A percentile compares a stretch with the other conserved stretches of the same genome.
These are phyloP conservation scores for Morone chrysops DNA, from an alignment of 2,113 vertebrate species.

Conservation along the genomic window DNA sequence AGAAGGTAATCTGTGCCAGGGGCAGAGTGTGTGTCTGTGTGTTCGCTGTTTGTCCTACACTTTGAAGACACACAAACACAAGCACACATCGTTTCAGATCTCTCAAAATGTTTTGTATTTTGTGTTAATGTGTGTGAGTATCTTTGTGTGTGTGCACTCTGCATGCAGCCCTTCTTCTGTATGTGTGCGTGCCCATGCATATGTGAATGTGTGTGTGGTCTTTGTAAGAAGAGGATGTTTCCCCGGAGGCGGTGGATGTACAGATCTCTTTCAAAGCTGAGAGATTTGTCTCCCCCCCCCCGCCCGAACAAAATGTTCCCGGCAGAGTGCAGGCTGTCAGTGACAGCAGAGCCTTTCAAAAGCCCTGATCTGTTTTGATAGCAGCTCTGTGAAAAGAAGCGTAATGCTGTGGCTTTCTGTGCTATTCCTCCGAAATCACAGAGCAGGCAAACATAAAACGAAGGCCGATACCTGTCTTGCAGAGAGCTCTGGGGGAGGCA, in stretches of 20 bases:
- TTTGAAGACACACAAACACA: not conserved
- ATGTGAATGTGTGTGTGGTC: slow-evolving; percentile 58
- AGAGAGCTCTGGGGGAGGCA: not conserved
- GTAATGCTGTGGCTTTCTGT: slow-evolving; percentile 1
- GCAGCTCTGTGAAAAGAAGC: slow-evolving; percentile 10
- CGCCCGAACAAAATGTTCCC: slow-evolving; percentile 46
- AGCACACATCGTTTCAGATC: not conserved
- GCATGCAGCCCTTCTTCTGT: not conserved
- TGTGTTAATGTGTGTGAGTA: not conserved
- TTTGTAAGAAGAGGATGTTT: slow-evolving; percentile 53
- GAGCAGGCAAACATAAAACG: not conserved
- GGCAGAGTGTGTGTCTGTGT: slow-evolving; percentile 1
- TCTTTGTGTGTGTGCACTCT: slow-evolving; percentile 1
- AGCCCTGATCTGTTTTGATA: slow-evolving; percentile 24
- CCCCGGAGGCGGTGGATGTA: slow-evolving; percentile 48
- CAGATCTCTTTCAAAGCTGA: slow-evolving; percentile 63
- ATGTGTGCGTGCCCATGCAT: not conserved
- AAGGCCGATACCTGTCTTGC: not conserved
- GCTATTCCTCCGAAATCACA: not conserved
- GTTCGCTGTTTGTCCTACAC: not conserved
- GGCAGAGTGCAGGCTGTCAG: slow-evolving; percentile 30
- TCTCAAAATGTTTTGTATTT: slow-evolving; percentile 2
- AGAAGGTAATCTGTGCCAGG: slow-evolving; percentile 45
- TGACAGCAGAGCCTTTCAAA: slow-evolving; percentile 6
- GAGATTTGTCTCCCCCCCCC: not conserved